Percentiles rank a stretch among this genome's conserved stretches.
Conservation (phyloP, 2,888 invertebrate species). For the Cantharis rustica region DNA sequence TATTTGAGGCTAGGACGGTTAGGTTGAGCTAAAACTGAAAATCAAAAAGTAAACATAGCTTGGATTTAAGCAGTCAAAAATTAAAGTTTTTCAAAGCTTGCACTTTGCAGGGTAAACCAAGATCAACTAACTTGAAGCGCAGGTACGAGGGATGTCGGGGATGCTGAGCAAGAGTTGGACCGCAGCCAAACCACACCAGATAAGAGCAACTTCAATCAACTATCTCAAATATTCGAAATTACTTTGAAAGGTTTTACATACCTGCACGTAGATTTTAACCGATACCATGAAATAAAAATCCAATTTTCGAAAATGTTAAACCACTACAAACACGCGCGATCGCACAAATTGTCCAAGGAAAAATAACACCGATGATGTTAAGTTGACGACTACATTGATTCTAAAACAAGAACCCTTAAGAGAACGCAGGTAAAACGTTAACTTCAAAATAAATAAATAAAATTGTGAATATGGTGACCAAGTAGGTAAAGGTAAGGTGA, state of each 20-base stretch:
- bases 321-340: neutral
- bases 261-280: neutral
- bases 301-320: neutral
- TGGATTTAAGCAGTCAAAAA: slow-evolving; percentile 2
- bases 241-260: slow-evolving; percentile 4
- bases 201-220: slow-evolving; percentile 32
- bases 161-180: slow-evolving; percentile 37
- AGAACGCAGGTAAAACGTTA: slow-evolving; percentile 19
- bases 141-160: slow-evolving; percentile 15
- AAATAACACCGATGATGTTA: neutral
- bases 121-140: slow-evolving; percentile 8
- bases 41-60: neutral
- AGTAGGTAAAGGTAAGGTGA: slow-evolving; percentile 16
- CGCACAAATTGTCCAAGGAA: neutral
- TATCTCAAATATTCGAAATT: slow-evolving; percentile 22
- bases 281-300: neutral
- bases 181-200: slow-evolving; percentile 38
- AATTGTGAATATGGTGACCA: slow-evolving; percentile 14
- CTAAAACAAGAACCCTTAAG: slow-evolving; percentile 15
- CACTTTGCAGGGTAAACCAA: slow-evolving; percentile 21
- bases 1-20: neutral
- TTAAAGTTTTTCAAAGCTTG: slow-evolving; percentile 29
- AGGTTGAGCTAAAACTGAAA: neutral
- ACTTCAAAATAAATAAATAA: slow-evolving; percentile 14
- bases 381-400: slow-evolving; percentile 8